Evolutionary conservation across 2,113 vertebrate genomes (phyloP).

Genomic region (Sisor rabdophorus): DNA sequence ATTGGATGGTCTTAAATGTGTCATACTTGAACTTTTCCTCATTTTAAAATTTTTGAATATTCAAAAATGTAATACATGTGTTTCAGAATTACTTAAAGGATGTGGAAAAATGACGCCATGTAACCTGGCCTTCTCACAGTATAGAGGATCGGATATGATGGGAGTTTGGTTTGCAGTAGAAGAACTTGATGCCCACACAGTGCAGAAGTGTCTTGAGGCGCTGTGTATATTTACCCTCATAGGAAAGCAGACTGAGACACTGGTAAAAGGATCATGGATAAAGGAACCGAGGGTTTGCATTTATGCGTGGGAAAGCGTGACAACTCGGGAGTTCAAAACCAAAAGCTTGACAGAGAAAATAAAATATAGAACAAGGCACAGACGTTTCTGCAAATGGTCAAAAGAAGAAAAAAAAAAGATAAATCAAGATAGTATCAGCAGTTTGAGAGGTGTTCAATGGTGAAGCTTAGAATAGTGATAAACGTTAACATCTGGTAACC

Average conservation of each 20-base stretch:
- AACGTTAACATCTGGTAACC: slow-evolving; percentile 64
- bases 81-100: slow-evolving; percentile 54
- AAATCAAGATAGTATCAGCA: slow-evolving; percentile 67
- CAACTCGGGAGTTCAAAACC: slow-evolving; percentile 49
- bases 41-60: slow-evolving; percentile 54
- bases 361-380: slow-evolving; percentile 93
- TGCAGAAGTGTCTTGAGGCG: slow-evolving; percentile 58
- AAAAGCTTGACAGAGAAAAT: slow-evolving; percentile 58
- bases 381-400: slow-evolving; percentile 92
- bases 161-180: slow-evolving; percentile 60
- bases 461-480: slow-evolving; percentile 88
- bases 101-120: slow-evolving; percentile 51
- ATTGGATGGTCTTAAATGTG: slow-evolving; percentile 29
- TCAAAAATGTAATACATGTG: slow-evolving; percentile 59
- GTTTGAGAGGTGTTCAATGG: slow-evolving; percentile 80
- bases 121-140: slow-evolving; percentile 67
- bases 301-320: slow-evolving; percentile 45
- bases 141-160: slow-evolving; percentile 56
- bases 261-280: slow-evolving; percentile 43
- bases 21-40: slow-evolving; percentile 46
- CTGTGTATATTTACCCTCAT: slow-evolving; percentile 61
- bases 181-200: slow-evolving; percentile 54
- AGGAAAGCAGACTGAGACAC: slow-evolving; percentile 64
- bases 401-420: slow-evolving; percentile 61
- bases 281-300: slow-evolving; percentile 37